Evolutionary conservation across 1,140 invertebrate species (phyloP).

Genomic region (Rhizoglyphus robini): DNA sequence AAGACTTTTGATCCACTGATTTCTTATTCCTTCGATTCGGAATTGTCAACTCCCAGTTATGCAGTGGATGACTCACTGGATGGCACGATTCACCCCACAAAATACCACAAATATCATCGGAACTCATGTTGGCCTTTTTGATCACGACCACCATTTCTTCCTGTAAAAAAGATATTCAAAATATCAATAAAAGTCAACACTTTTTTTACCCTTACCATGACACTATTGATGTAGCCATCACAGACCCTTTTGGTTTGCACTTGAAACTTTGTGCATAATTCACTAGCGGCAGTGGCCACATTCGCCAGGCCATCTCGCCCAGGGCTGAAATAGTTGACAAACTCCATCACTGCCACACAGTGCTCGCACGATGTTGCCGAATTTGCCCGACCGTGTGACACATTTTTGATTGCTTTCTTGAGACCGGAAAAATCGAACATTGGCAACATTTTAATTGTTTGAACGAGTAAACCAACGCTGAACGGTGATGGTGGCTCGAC

Average conservation of each 20-base stretch:
- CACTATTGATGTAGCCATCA: slow-evolving; percentile 22
- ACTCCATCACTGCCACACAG: too few species aligned
- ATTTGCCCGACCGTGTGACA: slow-evolving; percentile 19
- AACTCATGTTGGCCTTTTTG: slow-evolving; percentile 54
- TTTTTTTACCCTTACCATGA: slow-evolving; percentile 22
- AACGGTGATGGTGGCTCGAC: background rate
- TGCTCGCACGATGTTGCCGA: slow-evolving; percentile 20
- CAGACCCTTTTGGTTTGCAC: slow-evolving; percentile 24
- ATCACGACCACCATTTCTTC: slow-evolving; percentile 66
- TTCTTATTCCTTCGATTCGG: slow-evolving; percentile 44
- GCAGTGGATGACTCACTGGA: slow-evolving; percentile 52
- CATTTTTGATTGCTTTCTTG: slow-evolving; percentile 20
- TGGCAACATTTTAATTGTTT: background rate
- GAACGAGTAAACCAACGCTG: background rate
- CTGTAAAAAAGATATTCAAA: slow-evolving; percentile 40
- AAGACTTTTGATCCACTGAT: background rate
- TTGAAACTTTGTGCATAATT: slow-evolving; percentile 21
- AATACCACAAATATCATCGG: slow-evolving; percentile 77
- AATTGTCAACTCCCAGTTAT: slow-evolving; percentile 76
- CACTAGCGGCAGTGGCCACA: slow-evolving; percentile 17
- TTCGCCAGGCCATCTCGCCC: slow-evolving; percentile 23
- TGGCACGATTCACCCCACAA: slow-evolving; percentile 78
- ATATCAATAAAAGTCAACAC: background rate
- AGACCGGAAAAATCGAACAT: slow-evolving; percentile 20
- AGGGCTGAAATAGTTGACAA: slow-evolving; percentile 22